A percentile compares a stretch with the other conserved stretches of the same genome.
Evolutionary conservation across 2,113 vertebrate genomes (phyloP).

Genomic region (Oriolus oriolus): DNA sequence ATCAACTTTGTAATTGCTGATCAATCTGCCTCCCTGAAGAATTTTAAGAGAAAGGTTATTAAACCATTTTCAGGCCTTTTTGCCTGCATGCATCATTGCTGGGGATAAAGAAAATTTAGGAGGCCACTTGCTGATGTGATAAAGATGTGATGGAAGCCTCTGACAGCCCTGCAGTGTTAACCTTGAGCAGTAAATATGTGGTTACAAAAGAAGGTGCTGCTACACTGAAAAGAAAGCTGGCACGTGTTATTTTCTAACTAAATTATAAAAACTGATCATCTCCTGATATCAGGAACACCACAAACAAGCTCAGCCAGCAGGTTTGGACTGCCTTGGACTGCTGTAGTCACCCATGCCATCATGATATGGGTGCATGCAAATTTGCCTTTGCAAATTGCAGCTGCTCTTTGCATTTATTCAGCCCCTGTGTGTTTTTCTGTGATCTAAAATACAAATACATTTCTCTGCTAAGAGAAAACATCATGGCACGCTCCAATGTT

Average conservation of each 20-base stretch:
- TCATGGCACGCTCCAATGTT: neutral
- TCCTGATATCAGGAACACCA: neutral
- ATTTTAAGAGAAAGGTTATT: slow-evolving; percentile 46
- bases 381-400: neutral
- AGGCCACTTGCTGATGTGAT: neutral
- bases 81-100: neutral
- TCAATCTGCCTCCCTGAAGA: slow-evolving; percentile 28
- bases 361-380: neutral
- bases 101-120: neutral
- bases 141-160: neutral
- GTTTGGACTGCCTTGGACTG: neutral
- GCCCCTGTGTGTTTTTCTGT: neutral
- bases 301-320: neutral
- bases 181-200: neutral
- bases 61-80: slow-evolving; percentile 4
- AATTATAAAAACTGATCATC: neutral
- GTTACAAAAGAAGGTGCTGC: neutral
- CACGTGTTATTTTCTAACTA: neutral
- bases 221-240: neutral
- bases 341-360: fast-evolving
- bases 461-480: neutral
- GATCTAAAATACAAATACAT: neutral
- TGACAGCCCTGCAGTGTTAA: neutral
- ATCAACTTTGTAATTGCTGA: neutral
- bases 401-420: neutral